Evolutionary conservation across 2,888 invertebrate species (phyloP).

Genomic region (Torymus tubicola): DNA sequence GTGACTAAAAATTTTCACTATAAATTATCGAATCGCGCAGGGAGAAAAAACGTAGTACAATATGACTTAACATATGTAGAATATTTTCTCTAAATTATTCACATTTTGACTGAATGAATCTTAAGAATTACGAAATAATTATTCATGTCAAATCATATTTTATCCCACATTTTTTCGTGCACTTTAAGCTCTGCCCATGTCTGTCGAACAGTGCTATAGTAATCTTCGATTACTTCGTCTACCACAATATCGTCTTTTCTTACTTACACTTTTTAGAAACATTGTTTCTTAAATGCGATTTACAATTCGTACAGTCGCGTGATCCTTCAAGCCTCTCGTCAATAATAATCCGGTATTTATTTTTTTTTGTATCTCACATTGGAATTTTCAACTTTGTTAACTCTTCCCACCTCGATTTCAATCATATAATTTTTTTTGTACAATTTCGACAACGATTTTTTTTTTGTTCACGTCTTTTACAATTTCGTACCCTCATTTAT

Average conservation of each 20-base stretch:
- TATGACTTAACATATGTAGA: neutral
- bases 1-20: constrained; percentile 17
- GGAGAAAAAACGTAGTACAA: constrained; percentile 17
- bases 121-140: too few species aligned
- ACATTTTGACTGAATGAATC: too few species aligned
- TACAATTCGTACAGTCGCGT: constrained; percentile 22
- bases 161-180: constrained; percentile 19
- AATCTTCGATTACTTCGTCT: constrained; percentile 2
- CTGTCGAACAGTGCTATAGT: constrained; percentile 36
- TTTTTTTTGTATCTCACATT: neutral
- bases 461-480: constrained; percentile 25
- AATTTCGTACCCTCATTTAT: constrained; percentile 19
- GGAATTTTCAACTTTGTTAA: constrained; percentile 6
- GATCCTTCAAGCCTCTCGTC: constrained; percentile 4
- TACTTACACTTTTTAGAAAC: constrained; percentile 16
- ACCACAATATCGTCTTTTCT: constrained; percentile 25
- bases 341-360: neutral
- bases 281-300: constrained; percentile 31
- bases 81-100: too few species aligned
- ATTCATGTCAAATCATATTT: constrained; percentile 15
- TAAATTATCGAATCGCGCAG: constrained; percentile 10
- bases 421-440: constrained; percentile 5
- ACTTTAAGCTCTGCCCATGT: constrained; percentile 48
- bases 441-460: constrained; percentile 44
- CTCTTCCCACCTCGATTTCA: constrained; percentile 28